phyloP scores from a whole-genome alignment of 2,888 invertebrate genomes.

The Folsomia manolachei region DNA sequence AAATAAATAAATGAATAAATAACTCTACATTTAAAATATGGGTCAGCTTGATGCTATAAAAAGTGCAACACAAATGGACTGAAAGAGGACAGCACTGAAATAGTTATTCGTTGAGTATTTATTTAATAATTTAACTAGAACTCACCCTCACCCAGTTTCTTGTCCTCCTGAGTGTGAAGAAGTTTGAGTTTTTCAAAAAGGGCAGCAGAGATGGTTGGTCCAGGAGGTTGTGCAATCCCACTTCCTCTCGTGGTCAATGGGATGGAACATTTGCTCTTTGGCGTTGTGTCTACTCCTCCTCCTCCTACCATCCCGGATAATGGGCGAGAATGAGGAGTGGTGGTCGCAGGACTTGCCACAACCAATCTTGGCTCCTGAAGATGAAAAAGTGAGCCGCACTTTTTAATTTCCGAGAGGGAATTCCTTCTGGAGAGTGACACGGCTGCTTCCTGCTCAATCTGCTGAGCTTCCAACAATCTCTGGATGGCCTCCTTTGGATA shows the following conservation, averaged over 20 bases:
- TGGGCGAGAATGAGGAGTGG: too few species aligned
- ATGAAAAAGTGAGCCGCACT: neutral
- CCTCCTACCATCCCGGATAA: neutral
- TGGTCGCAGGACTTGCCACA: too few species aligned
- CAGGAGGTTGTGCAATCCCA: slow-evolving; percentile 2
- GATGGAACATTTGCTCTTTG: neutral
- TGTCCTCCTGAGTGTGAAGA: slow-evolving; percentile 5
- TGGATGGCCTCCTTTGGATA: slow-evolving; percentile 33
- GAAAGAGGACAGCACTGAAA: too few species aligned
- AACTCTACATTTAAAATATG: too few species aligned
- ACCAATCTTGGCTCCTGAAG: too few species aligned
- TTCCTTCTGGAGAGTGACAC: neutral
- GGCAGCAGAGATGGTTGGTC: slow-evolving; percentile 34
- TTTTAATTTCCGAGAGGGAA: neutral
- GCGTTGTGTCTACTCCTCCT: neutral
- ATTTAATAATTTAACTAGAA: neutral
- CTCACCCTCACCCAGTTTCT: neutral
- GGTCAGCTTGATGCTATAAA: too few species aligned
- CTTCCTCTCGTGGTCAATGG: neutral
- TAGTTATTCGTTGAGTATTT: too few species aligned
- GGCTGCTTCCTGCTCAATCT: neutral
- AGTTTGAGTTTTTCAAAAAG: slow-evolving; percentile 31
- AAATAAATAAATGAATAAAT: too few species aligned
- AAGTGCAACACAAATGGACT: too few species aligned
- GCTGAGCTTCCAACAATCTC: slow-evolving; percentile 1